phyloP scores from a whole-genome alignment of 1,140 invertebrate genomes.

The Pogonomyrmex californicus region DNA sequence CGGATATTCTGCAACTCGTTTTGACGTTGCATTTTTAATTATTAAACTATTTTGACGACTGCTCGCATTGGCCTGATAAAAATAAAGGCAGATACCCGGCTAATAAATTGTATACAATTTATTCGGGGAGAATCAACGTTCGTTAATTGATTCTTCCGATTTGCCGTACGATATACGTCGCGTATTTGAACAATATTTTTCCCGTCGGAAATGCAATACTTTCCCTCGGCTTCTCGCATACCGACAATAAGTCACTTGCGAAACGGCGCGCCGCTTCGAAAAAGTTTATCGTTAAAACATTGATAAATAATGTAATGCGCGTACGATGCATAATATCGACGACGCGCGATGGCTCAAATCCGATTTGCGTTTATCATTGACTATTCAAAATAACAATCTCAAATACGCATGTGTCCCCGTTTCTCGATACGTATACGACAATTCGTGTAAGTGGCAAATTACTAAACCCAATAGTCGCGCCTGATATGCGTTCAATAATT shows the following conservation, averaged over 20 bases:
- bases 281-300: slow-evolving; percentile 58
- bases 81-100: slow-evolving; percentile 48
- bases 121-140: slow-evolving; percentile 58
- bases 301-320: slow-evolving; percentile 57
- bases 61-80: slow-evolving; percentile 52
- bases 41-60: slow-evolving; percentile 63
- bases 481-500: slow-evolving; percentile 78
- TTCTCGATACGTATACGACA: slow-evolving; percentile 70
- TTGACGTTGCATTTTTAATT: slow-evolving; percentile 64
- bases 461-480: slow-evolving; percentile 77
- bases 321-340: slow-evolving; percentile 55
- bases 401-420: slow-evolving; percentile 57
- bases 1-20: slow-evolving; percentile 61
- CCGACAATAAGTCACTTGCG: slow-evolving; percentile 50
- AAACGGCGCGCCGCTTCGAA: slow-evolving; percentile 15
- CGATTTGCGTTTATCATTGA: slow-evolving; percentile 75
- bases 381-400: slow-evolving; percentile 77
- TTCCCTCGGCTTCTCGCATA: slow-evolving; percentile 36
- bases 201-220: slow-evolving; percentile 41
- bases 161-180: slow-evolving; percentile 50
- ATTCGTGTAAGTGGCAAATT: slow-evolving; percentile 77
- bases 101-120: slow-evolving; percentile 64
- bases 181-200: slow-evolving; percentile 52
- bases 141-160: slow-evolving; percentile 64
- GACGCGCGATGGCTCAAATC: slow-evolving; percentile 70